These are phyloP conservation scores for Nymphalis polychloros DNA, from an alignment of 2,888 invertebrate species.

Conservation along the genomic window DNA sequence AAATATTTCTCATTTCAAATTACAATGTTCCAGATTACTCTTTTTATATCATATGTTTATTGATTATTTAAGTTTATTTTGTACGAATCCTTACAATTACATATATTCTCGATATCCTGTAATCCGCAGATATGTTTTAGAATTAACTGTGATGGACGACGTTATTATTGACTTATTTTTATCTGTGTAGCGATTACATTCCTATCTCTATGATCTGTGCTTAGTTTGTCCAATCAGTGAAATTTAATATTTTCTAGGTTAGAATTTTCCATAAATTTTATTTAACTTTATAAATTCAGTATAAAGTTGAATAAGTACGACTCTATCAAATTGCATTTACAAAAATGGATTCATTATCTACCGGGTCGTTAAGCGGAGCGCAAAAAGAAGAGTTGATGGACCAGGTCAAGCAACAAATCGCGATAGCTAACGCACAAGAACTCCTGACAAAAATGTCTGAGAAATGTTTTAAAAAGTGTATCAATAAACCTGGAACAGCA, in stretches of 20 bases:
- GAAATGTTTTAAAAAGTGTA: slow-evolving; percentile 98
- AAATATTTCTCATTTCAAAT: too few species aligned
- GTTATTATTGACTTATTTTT: too few species aligned
- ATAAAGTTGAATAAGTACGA: slow-evolving; percentile 28
- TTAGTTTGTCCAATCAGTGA: slow-evolving; percentile 7
- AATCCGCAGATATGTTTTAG: background rate
- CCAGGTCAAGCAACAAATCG: slow-evolving; percentile 96
- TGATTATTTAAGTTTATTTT: too few species aligned
- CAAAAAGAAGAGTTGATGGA: slow-evolving; percentile 95
- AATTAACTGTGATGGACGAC: background rate
- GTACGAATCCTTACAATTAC: too few species aligned
- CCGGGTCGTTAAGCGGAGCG: slow-evolving; percentile 82
- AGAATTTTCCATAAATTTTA: slow-evolving; percentile 35
- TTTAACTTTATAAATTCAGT: slow-evolving; percentile 13
- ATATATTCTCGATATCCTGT: too few species aligned
- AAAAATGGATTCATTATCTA: slow-evolving; percentile 82
- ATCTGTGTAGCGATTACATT: too few species aligned
- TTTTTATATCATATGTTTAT: too few species aligned
- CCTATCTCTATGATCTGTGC: slow-evolving; percentile 2
- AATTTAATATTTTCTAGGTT: slow-evolving; percentile 50
- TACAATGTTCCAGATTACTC: too few species aligned
- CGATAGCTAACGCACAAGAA: slow-evolving; percentile 96
- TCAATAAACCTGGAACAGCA: slow-evolving; percentile 93
- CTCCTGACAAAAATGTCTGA: slow-evolving; percentile 97
- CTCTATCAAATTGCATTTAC: slow-evolving; percentile 24